Percentiles rank a stretch among this genome's conserved stretches.
Evolutionary conservation across 2,888 invertebrate genomes (phyloP).

Genomic region (Heliconius charithonia): DNA sequence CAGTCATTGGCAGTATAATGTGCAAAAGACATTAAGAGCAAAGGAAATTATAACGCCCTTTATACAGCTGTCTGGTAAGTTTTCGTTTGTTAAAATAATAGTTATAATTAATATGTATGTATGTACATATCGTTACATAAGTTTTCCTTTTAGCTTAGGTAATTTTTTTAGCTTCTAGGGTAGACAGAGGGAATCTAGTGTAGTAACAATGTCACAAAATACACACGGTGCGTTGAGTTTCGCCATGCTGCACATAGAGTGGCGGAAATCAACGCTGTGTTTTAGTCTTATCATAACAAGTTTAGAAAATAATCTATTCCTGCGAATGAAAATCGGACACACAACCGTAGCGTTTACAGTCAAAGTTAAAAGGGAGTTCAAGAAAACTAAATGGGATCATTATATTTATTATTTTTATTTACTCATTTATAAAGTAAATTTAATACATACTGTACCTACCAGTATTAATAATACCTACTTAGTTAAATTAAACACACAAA

Average conservation of each 20-base stretch:
- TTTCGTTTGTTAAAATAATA: not conserved
- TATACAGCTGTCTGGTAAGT: not conserved
- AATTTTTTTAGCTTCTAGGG: no score
- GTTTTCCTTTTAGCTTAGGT: not conserved
- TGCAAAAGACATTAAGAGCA: conserved; percentile 13
- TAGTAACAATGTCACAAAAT: no score
- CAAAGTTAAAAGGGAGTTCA: not conserved
- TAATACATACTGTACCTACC: no score
- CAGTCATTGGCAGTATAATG: not conserved
- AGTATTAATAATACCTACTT: not conserved
- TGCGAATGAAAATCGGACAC: no score
- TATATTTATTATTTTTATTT: not conserved
- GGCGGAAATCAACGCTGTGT: no score
- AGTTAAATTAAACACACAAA: conserved; percentile 10
- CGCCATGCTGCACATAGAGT: no score
- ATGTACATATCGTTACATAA: not conserved
- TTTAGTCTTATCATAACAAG: no score
- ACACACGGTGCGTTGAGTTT: no score
- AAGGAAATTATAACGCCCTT: conserved; percentile 1
- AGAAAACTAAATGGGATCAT: not conserved
- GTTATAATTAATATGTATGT: not conserved
- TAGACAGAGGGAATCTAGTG: no score
- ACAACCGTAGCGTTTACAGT: no score
- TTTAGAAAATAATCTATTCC: no score
- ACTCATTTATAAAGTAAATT: no score